Base-by-base conservation (phyloP, 2,113 vertebrate genomes). In the Apteryx mantelli region DNA sequence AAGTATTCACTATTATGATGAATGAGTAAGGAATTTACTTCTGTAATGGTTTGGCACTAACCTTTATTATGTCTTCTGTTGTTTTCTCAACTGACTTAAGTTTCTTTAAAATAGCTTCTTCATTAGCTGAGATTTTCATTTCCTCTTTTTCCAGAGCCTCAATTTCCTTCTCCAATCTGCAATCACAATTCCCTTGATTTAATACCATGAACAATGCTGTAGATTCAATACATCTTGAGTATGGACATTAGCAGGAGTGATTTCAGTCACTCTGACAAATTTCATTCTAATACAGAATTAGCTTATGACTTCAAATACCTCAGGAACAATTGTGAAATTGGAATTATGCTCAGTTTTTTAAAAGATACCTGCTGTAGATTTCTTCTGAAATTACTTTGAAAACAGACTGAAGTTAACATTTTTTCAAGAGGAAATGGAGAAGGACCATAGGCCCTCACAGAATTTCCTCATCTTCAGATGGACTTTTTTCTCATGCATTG, bases 11-110 rank as follows among this genome's bases (percentile, higher is more conserved):
- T 60, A 13, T 80, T 24, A n/a, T 42, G 24, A 42, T 68, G 50
- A 60, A n/a, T 0, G 2, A 80, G 6, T 77, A 90, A 55, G 50
- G 16, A 88, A 36, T 82, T 42, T 58, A 24, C 28, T 75, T 86
- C 86, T 85, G 68, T 68, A 74, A 24, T 82, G 22, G 68, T 34
- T 86, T 50, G 64, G 32, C 38, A 74, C 98, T 95, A 98, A 99
- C 99, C 99, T 99, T 99, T 97, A 99, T 99, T 76, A 99, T 99
- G 94, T 99, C 99, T 95, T 99, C 99, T 19, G 99, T 92, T 4
- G 99, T 99, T 91, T 97, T 98, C 96, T 99, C 99, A 79, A 99
- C 97, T 87, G 99, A 98, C 88, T 99, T 99, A 46, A 99, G 94
- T 91, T 98, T 98, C 97, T 99, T 99, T 97, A 99, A 97, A 94